Conservation (phyloP, 2,797 vertebrate genomes). For the Meriones psammophilus region DNA sequence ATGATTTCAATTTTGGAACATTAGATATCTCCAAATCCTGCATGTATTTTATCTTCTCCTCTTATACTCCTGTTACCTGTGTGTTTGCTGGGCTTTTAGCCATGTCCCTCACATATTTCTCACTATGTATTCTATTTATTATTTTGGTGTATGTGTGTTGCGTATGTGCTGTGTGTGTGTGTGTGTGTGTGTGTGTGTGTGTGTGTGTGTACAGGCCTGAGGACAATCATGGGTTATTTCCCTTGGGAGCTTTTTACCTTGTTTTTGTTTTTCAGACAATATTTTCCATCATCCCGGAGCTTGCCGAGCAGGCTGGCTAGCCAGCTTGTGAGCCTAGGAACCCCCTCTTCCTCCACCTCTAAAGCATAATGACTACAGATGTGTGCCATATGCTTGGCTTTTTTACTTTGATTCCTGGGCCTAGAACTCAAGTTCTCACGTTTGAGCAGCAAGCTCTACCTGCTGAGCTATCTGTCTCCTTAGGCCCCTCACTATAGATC, state of each 20-base stretch:
- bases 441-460: not conserved
- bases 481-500: not conserved
- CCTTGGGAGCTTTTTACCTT: not conserved
- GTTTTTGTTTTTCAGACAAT: not conserved
- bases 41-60: not conserved
- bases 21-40: constrained; percentile 8
- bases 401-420: not conserved
- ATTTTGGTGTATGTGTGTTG: not conserved
- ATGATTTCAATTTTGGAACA: not conserved
- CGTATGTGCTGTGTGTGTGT: no score
- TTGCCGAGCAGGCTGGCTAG: not conserved
- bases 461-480: not conserved
- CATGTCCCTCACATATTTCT: not conserved
- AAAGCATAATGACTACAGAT: no score
- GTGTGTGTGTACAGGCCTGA: not conserved
- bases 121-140: not conserved
- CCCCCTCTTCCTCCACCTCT: not conserved
- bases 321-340: not conserved
- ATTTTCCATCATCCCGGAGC: not conserved
- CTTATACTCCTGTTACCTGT: not conserved
- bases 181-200: not conserved
- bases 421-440: not conserved
- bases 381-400: not conserved
- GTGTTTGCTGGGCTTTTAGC: not conserved
- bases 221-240: not conserved